Conservation (phyloP, 2,113 vertebrate genomes). For the Carassius auratus region DNA sequence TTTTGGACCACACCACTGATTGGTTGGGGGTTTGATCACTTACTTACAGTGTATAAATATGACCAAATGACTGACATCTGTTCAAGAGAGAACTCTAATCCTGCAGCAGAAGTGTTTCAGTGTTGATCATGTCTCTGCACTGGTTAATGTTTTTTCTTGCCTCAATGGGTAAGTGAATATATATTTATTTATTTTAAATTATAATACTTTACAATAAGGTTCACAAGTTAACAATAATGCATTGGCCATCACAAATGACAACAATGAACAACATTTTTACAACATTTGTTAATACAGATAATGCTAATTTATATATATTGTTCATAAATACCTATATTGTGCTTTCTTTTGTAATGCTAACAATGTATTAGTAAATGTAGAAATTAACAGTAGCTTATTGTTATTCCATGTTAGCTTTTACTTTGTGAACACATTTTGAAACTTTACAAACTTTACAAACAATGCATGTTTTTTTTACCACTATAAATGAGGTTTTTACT, state of each 20-base stretch:
- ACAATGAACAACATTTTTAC: neutral
- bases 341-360: neutral
- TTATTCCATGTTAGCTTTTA: too few species aligned
- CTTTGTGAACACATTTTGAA: neutral
- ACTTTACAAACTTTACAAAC: too few species aligned
- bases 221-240: neutral
- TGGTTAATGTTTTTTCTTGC: neutral
- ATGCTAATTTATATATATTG: neutral
- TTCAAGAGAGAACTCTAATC: too few species aligned
- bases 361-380: neutral
- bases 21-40: too few species aligned
- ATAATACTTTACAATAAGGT: neutral
- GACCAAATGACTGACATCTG: too few species aligned
- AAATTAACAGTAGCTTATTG: too few species aligned
- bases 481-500: too few species aligned
- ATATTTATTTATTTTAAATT: neutral
- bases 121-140: neutral
- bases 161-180: neutral
- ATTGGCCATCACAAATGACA: neutral
- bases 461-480: too few species aligned
- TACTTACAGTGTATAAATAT: too few species aligned
- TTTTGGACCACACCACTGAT: too few species aligned
- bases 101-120: neutral
- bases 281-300: neutral
- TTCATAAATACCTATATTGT: neutral